phyloP scores from a whole-genome alignment of 2,888 invertebrate genomes.

The Heliconius ismenius region DNA sequence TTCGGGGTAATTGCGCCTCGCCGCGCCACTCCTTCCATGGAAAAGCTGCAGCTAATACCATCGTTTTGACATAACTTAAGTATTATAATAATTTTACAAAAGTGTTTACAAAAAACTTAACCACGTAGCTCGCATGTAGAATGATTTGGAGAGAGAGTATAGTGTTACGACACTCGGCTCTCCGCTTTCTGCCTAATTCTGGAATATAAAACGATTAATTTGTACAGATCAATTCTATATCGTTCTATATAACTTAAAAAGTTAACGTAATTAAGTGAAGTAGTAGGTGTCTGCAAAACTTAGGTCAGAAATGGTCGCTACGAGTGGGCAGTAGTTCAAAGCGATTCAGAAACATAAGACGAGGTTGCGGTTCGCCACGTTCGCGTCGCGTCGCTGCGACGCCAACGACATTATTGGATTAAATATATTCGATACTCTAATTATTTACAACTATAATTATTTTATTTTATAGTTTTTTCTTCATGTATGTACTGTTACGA shows the following conservation, averaged over 20 bases:
- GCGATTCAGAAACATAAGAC: slow-evolving; percentile 64
- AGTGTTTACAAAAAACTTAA: too few species aligned
- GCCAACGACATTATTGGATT: slow-evolving; percentile 55
- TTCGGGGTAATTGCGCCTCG: slow-evolving; percentile 65
- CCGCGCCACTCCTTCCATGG: slow-evolving; percentile 52
- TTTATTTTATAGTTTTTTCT: slow-evolving; percentile 6
- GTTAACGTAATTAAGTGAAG: slow-evolving; percentile 2
- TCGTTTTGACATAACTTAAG: slow-evolving; percentile 49
- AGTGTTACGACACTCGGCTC: too few species aligned
- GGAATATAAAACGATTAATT: background rate
- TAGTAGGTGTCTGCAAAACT: slow-evolving; percentile 1
- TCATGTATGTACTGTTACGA: background rate
- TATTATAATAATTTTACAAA: background rate
- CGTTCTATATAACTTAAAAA: background rate
- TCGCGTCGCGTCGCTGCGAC: slow-evolving; percentile 59
- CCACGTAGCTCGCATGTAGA: too few species aligned
- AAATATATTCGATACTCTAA: slow-evolving; percentile 47
- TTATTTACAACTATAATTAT: slow-evolving; percentile 32
- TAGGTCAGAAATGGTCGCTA: slow-evolving; percentile 24
- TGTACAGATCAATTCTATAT: background rate
- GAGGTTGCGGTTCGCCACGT: slow-evolving; percentile 56
- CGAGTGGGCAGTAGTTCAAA: slow-evolving; percentile 58
- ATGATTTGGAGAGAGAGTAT: too few species aligned
- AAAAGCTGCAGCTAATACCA: slow-evolving; percentile 54
- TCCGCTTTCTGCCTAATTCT: too few species aligned